Percentiles rank a stretch among this genome's conserved stretches.
phyloP scores from a whole-genome alignment of 2,797 vertebrate species.

The Antrozous pallidus region DNA sequence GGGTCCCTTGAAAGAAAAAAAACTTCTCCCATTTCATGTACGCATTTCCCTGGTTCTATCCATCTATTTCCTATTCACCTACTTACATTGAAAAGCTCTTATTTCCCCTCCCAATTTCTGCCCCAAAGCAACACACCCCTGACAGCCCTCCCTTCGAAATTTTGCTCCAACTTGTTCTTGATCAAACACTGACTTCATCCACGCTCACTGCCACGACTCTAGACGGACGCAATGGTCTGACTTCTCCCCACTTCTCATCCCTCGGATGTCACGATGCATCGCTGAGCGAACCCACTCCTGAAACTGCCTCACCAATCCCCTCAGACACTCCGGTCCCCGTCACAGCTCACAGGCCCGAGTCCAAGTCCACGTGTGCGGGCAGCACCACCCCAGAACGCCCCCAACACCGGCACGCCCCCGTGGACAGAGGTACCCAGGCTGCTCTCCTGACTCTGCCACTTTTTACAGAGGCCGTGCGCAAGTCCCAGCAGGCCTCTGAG shows the following conservation, averaged over 20 bases:
- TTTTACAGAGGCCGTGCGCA: background rate
- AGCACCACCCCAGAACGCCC: background rate
- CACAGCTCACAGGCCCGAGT: background rate
- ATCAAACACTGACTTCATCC: background rate
- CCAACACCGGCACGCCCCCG: accelerated
- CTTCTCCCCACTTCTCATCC: background rate
- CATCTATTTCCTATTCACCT: background rate
- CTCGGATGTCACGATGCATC: background rate
- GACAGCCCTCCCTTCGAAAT: background rate
- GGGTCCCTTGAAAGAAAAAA: background rate
- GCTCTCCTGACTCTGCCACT: background rate
- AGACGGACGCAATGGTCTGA: background rate
- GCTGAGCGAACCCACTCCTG: background rate
- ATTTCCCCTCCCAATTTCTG: background rate
- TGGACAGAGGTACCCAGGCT: background rate
- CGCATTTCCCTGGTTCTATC: background rate
- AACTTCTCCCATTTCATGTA: background rate
- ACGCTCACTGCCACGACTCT: background rate
- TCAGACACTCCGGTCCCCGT: background rate
- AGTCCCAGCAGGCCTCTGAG: background rate
- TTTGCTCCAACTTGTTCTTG: background rate
- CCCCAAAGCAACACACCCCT: background rate
- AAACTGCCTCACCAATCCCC: background rate
- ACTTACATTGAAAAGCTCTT: background rate
- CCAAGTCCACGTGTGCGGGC: background rate